A percentile compares a stretch with the other conserved stretches of the same genome.
These are phyloP conservation scores for Lamellibrachia columna DNA, from an alignment of 2,888 invertebrate genomes.

Conservation along the genomic window DNA sequence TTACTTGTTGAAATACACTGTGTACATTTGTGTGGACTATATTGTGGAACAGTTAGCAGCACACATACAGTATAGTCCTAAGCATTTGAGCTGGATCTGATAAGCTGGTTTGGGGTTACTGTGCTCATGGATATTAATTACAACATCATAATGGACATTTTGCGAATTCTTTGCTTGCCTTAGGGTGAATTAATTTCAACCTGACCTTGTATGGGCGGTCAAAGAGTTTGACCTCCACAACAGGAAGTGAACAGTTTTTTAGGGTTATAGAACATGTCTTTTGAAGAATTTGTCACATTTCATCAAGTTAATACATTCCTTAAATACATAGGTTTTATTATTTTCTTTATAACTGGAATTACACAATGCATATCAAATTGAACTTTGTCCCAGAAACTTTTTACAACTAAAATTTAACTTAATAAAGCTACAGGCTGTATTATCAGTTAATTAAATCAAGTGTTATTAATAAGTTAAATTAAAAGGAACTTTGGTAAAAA, in stretches of 20 bases:
- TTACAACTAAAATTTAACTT: neutral
- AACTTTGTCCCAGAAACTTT: no score
- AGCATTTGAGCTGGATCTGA: neutral
- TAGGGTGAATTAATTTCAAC: neutral
- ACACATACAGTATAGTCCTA: neutral
- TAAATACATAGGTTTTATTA: neutral
- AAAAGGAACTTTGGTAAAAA: neutral
- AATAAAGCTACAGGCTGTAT: neutral
- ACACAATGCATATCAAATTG: neutral
- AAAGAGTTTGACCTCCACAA: neutral
- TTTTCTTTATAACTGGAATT: neutral
- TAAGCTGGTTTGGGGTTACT: neutral
- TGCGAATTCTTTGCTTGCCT: neutral
- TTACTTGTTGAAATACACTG: neutral
- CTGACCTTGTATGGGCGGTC: neutral
- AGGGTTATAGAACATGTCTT: neutral
- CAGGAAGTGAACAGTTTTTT: neutral
- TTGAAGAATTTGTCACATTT: neutral
- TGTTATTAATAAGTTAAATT: neutral
- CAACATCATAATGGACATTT: neutral
- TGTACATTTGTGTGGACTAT: neutral
- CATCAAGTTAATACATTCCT: neutral
- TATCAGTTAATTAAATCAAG: neutral
- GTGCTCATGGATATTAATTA: neutral
- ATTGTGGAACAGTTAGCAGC: neutral